Evolutionary conservation across 2,113 vertebrate genomes (phyloP), one percentile per base, ranked within the genome.

Genomic region (Monopterus albus): DNA sequence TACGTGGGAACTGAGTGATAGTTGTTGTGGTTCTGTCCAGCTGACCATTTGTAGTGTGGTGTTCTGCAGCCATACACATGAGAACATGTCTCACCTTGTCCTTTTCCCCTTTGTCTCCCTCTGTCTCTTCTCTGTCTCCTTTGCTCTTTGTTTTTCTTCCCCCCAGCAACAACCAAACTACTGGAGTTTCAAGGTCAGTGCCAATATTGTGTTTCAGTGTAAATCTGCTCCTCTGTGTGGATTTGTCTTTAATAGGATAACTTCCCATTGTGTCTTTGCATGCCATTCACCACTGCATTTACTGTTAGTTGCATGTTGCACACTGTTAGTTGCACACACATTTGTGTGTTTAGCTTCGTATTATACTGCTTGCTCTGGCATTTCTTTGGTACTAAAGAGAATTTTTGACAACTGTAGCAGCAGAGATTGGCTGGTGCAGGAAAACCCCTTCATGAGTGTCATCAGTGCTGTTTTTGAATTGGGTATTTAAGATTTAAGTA

Each of bases 181-280:
- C 95, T 97, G 96, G 96, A 98, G 96, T 93, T 98, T 98, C 95
- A 98, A 98, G 96, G 96, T 98, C 94, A 98, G 96, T 97, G 94
- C 79, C 89, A 81, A 62, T 23, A 84, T 87, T 86, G 85, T 85
- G 65, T 81, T 70, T 83, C 50, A 45, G 81, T 5, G 23, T 86
- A 66, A 85, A 70, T 85, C 72, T 82, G 68, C 67, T 55, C 58
- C 38, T 81, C 66, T 73, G 71, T 88, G 83, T 76, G 75, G 61
- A 58, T 84, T 75, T 39, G 77, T 64, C 71, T 84, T 59, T 75
- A 69, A 85, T 57, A 60, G 66, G 79, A 82, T 79, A 50, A 71
- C 59, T 69, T 23, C 65, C 36, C 64, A 43, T 73, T 70, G 68
- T 80, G 68, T 60, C 62, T 80, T 17, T 85, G 85, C 77, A 79